Evolutionary conservation across 2,888 invertebrate species (phyloP), one percentile per base, ranked within the genome.

Genomic region (Pherbina coryleti): DNA sequence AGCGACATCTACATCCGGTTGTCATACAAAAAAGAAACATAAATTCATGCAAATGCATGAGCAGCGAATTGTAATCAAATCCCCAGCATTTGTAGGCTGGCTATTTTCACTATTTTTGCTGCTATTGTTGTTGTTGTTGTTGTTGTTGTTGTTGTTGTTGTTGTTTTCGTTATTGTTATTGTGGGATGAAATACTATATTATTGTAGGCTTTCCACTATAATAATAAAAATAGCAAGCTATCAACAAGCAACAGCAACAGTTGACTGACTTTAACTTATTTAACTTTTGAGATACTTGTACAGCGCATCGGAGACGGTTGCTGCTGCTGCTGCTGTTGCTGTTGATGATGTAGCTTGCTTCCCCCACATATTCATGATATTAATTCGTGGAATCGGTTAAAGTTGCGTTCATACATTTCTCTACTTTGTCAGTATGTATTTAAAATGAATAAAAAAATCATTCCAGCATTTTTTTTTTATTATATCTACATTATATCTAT

Each of bases 31-130:
- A n/a, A n/a, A n/a, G n/a, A n/a, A n/a, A n/a, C n/a, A 62, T 57
- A 60, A 73, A 73, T 62, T 73, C 73, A 73, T 73, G 62, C 73
- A 60, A 73, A 73, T 73, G 22, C 62, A n/a, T 34, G 60, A 73
- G 60, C 25, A 11, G 25, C 19, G 71, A 34, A 17, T 71, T 37
- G 25, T 11, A 37, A 60, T 57, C 22, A 44, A 25, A 62, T 19
- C 60, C 11, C 4, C n/a, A 28, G 67, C n/a, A 34, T 19, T 66
- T 37, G 66, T 66, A 66, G 44, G 66, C 37, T 8, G 66, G 37
- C 37, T 37, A 37, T 44, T 44, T 44, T 44, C 44, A 11, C 44
- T 44, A 44, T 44, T 11, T 37, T 37, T 67, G 22, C 67, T 3
- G n/a, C 14, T 28, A 34, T 5, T 22, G 25, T 64, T 7, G 14